These are phyloP conservation scores for Apoda limacodes DNA, from an alignment of 2,888 invertebrate species.

Conservation along the genomic window DNA sequence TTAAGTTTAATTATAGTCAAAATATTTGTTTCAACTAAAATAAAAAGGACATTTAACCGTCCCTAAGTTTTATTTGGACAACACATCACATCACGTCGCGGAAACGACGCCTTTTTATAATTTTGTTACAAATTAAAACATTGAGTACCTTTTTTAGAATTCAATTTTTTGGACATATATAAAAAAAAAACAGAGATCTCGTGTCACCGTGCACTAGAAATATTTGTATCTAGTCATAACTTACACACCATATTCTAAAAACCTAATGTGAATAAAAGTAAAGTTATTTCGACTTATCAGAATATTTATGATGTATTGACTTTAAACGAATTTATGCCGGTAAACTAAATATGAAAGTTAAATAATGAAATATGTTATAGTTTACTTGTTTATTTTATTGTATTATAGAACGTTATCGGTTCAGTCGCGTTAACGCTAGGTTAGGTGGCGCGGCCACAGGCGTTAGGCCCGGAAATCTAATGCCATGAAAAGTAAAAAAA, in stretches of 20 bases:
- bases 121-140: too few relatives aligned
- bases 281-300: constrained; percentile 51
- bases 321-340: constrained; percentile 61
- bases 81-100: too few relatives aligned
- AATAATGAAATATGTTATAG: constrained; percentile 37
- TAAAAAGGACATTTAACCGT: too few relatives aligned
- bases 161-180: too few relatives aligned
- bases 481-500: too few relatives aligned
- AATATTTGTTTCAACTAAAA: too few relatives aligned
- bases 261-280: constrained; percentile 63
- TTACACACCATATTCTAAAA: constrained; percentile 60
- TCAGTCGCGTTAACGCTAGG: constrained; percentile 62
- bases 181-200: constrained; percentile 39
- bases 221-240: constrained; percentile 49
- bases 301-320: constrained; percentile 59
- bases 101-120: too few relatives aligned
- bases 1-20: too few relatives aligned
- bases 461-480: too few relatives aligned
- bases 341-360: constrained; percentile 29
- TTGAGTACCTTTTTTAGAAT: too few relatives aligned
- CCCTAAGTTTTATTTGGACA: too few relatives aligned
- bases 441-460: constrained; percentile 61
- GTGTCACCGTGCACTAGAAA: constrained; percentile 55
- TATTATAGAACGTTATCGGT: constrained; percentile 58
- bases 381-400: constrained; percentile 58